These are phyloP conservation scores for Papilio dardanus DNA, from an alignment of 1,140 invertebrate genomes.

Conservation along the genomic window DNA sequence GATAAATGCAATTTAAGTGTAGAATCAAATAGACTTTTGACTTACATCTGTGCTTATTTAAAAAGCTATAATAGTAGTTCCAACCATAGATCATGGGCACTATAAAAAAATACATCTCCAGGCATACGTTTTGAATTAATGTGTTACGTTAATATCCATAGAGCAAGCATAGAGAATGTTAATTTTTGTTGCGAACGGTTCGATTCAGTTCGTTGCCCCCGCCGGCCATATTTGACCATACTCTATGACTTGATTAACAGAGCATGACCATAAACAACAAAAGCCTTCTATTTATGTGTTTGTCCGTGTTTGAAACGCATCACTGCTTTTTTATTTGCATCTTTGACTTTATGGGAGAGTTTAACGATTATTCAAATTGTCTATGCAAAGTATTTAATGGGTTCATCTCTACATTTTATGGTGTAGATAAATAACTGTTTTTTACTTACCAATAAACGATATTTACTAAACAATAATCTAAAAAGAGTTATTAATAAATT, in stretches of 20 bases:
- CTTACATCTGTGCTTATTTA: neutral
- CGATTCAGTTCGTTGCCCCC: conserved; percentile 59
- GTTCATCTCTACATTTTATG: neutral
- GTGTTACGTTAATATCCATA: conserved; percentile 61
- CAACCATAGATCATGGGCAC: neutral
- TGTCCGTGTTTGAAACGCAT: conserved; percentile 39
- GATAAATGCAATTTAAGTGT: too few relatives aligned
- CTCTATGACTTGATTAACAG: conserved; percentile 69
- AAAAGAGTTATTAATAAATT: too few relatives aligned
- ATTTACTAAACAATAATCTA: too few relatives aligned
- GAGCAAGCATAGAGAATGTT: conserved; percentile 69
- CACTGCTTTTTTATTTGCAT: conserved; percentile 37
- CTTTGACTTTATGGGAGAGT: conserved; percentile 20
- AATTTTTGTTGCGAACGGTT: conserved; percentile 69
- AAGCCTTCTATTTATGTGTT: conserved; percentile 42
- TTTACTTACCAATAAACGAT: neutral
- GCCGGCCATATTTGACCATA: conserved; percentile 71
- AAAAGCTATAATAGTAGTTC: neutral
- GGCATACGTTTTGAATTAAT: conserved; percentile 54
- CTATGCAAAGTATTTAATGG: neutral
- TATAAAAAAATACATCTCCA: neutral
- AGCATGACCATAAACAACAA: conserved; percentile 72
- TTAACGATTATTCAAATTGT: conserved; percentile 5
- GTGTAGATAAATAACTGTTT: neutral
- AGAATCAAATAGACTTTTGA: too few relatives aligned